These are phyloP conservation scores for Heteractis magnifica DNA, from an alignment of 92 coral and sea anemone species.

Conservation along the genomic window DNA sequence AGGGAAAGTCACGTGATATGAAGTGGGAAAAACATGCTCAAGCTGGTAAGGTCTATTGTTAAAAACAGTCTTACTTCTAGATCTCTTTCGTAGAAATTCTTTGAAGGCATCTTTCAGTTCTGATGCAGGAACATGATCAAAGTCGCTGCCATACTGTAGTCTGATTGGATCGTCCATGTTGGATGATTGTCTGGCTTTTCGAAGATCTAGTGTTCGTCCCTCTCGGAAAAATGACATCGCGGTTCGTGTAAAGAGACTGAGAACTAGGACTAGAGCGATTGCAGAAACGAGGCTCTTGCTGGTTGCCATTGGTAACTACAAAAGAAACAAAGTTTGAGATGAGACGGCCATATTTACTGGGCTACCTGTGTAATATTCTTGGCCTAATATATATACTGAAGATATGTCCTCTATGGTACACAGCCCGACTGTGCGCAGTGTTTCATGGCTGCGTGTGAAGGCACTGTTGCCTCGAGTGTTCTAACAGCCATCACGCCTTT, in stretches of 20 bases:
- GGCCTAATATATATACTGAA: too few relatives aligned
- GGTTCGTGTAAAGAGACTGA: conserved; percentile 34
- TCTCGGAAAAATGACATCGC: conserved; percentile 37
- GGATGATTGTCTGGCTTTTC: not conserved
- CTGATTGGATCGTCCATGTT: not conserved
- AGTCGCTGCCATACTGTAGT: not conserved
- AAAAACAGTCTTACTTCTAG: not conserved
- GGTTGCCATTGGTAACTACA: conserved; percentile 28
- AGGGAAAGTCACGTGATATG: too few relatives aligned
- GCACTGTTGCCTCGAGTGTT: too few relatives aligned
- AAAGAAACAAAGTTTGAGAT: not conserved
- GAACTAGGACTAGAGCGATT: conserved; percentile 30
- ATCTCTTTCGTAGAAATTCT: conserved; percentile 3
- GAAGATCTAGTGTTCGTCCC: conserved; percentile 25
- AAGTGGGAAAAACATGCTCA: too few relatives aligned
- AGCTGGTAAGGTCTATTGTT: not conserved
- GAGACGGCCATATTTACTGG: too few relatives aligned
- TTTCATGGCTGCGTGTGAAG: too few relatives aligned
- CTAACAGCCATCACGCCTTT: too few relatives aligned
- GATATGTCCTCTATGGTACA: too few relatives aligned
- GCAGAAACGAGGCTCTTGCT: conserved; percentile 24
- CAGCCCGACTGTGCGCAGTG: too few relatives aligned
- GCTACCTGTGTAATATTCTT: too few relatives aligned
- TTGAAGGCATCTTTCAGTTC: not conserved
- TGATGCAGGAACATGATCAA: not conserved